Evolutionary conservation across 2,888 invertebrate species (phyloP), one percentile per base, ranked within the genome.

Genomic region (Drosophila phalerata): DNA sequence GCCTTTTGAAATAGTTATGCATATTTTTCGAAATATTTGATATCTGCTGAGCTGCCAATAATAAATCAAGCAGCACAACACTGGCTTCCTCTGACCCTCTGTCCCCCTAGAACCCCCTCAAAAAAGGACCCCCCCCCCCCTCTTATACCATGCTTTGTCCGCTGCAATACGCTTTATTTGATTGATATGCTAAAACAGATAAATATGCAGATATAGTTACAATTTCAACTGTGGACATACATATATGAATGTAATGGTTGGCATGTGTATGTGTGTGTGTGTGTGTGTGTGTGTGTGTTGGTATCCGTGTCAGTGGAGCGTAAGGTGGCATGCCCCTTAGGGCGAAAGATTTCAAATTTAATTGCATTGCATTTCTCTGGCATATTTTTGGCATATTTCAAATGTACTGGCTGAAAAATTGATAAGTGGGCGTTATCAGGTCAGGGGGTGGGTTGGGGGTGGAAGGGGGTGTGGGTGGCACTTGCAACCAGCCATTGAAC

Each of bases 301-400:
- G 28, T 40, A 53, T 38, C 52, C 57, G 56, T 70, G 69, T 51
- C 65, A 63, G 55, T 58, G 47, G 51, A 63, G 34, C 53, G 15
- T 43, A 25, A 43, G 25, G 4, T 15, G 22, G 17, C 13, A 34
- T 37, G 28, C 56, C 25, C 52, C 55, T 53, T 13, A n/a, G 48
- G 63, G 22, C 8, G 5, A 42, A 25, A 30, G 25, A 49, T 53
- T 49, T 52, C 28, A 61, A 81, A 62, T 74, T 65, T 69, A 81
- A 79, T 79, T 81, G 71, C 75, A 74, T 79, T 79, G 38, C 38
- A 38, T 25, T 70, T 45, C 48, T 1, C 37, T 52, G 65, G 63
- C 64, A 72, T 57, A 61, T 75, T 70, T 74, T 65, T 72, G 58
- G 60, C 49, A 66, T 52, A 51, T 60, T 60, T 61, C 22, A 53